Evolutionary conservation across 2,797 vertebrate genomes (phyloP).

Genomic region (Phyllotis vaccarum): DNA sequence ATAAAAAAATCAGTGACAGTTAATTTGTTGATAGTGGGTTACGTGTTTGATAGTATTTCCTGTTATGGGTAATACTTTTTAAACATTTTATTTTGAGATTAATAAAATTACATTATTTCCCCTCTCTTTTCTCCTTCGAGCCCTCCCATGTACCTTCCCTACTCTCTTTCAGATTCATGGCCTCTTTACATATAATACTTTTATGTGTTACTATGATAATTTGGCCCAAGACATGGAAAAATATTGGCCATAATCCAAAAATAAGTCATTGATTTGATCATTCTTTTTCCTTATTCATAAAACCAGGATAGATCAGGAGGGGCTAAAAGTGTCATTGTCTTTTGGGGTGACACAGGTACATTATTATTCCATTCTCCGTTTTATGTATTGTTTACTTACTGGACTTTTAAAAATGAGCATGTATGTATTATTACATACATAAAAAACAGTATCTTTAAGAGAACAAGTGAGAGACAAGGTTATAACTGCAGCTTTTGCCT

Average conservation of each 20-base stretch:
- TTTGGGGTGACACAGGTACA: not conserved
- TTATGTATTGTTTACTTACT: not conserved
- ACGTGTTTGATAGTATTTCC: not conserved
- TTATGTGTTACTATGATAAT: conserved; percentile 59
- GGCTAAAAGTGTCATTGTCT: not conserved
- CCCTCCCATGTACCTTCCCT: not conserved
- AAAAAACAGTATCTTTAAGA: not conserved
- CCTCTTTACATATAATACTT: not conserved
- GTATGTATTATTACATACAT: too few relatives aligned
- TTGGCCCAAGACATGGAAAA: not conserved
- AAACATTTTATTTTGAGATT: not conserved
- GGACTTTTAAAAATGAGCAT: not conserved
- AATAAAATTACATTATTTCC: not conserved
- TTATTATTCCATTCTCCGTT: not conserved
- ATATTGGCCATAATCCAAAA: not conserved
- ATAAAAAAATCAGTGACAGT: not conserved
- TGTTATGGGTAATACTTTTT: not conserved
- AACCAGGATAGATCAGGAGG: not conserved
- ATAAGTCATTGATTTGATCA: not conserved
- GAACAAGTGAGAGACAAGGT: not conserved
- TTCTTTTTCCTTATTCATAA: not conserved
- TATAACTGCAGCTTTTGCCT: not conserved
- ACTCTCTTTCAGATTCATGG: not conserved
- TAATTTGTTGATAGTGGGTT: not conserved
- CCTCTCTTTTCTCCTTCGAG: not conserved